Percentiles rank a stretch among this genome's conserved stretches.
These are phyloP conservation scores for Drosophila rellima DNA, from an alignment of 2,888 invertebrate species.

Conservation along the genomic window DNA sequence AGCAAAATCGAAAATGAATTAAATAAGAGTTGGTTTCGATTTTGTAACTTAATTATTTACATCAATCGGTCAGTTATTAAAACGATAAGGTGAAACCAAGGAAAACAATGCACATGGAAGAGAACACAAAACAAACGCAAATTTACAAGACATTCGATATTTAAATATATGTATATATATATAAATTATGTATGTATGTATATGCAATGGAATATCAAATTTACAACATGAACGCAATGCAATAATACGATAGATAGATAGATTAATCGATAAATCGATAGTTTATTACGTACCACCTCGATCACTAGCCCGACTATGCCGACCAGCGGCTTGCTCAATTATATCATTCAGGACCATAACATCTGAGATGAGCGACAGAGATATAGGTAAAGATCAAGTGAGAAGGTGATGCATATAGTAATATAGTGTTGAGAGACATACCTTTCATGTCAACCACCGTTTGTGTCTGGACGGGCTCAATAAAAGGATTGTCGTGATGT, in stretches of 20 bases:
- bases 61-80: constrained; percentile 34
- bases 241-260: constrained; percentile 40
- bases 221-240: constrained; percentile 68
- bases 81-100: constrained; percentile 35
- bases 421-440: not conserved
- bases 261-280: constrained; percentile 29
- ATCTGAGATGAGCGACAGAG: constrained; percentile 87
- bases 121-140: constrained; percentile 59
- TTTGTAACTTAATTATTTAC: constrained; percentile 48
- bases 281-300: constrained; percentile 91
- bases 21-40: constrained; percentile 24
- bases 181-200: constrained; percentile 22
- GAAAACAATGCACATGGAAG: constrained; percentile 58
- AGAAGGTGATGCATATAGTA: not conserved
- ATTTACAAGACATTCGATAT: constrained; percentile 58
- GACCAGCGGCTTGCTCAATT: constrained; percentile 96
- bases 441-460: constrained; percentile 98
- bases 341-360: constrained; percentile 99
- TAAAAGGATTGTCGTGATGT: constrained; percentile 95
- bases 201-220: constrained; percentile 51
- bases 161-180: constrained; percentile 39
- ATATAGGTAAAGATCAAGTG: constrained; percentile 51
- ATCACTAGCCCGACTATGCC: constrained; percentile 94
- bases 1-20: constrained; percentile 35
- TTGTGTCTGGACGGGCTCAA: constrained; percentile 94